These are phyloP conservation scores for Rhynchonema sp. DNA, from an alignment of 2,888 invertebrate genomes.

Conservation along the genomic window DNA sequence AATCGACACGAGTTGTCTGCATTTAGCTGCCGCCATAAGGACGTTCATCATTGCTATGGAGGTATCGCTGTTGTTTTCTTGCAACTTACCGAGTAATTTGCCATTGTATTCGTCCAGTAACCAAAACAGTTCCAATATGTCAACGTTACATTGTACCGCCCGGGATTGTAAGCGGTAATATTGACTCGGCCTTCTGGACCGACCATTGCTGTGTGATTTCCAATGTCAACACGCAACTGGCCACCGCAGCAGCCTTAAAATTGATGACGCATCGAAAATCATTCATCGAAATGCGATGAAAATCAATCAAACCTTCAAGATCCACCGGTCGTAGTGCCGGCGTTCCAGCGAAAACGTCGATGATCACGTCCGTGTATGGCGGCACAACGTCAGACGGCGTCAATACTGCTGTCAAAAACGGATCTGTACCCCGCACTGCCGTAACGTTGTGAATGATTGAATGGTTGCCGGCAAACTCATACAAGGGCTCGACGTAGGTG, in stretches of 20 bases:
- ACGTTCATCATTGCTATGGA: too few species aligned
- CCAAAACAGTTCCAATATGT: not conserved
- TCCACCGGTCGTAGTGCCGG: not conserved
- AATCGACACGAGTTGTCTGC: too few species aligned
- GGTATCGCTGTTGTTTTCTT: too few species aligned
- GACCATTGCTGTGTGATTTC: not conserved
- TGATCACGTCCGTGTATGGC: not conserved
- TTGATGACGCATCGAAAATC: too few species aligned
- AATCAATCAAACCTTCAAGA: not conserved
- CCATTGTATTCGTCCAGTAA: not conserved
- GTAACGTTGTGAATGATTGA: too few species aligned
- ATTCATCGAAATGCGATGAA: too few species aligned
- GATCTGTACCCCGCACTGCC: too few species aligned
- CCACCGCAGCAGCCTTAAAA: not conserved
- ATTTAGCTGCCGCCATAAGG: too few species aligned
- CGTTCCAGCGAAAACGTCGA: not conserved
- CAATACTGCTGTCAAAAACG: not conserved
- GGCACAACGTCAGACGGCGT: not conserved
- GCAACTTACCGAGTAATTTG: too few species aligned
- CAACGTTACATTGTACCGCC: not conserved
- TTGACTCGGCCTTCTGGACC: not conserved
- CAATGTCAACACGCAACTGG: not conserved
- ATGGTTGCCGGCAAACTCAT: too few species aligned
- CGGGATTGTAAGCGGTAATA: not conserved
- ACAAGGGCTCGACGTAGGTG: too few species aligned